Evolutionary conservation across 2,113 vertebrate genomes (phyloP).

Genomic region (Heloderma charlesbogerti): DNA sequence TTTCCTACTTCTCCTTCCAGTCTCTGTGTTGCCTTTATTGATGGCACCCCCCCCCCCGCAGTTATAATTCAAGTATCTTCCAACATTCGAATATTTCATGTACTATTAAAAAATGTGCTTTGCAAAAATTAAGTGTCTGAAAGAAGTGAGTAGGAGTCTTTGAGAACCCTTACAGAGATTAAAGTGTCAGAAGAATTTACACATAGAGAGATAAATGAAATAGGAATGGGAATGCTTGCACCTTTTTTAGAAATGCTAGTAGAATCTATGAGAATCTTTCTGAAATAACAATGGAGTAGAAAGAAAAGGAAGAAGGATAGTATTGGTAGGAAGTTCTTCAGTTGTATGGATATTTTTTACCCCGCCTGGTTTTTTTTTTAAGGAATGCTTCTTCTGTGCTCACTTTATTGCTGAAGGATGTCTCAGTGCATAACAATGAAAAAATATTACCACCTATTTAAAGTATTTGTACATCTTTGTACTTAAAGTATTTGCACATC

Average conservation of each 20-base stretch:
- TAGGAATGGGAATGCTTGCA: not conserved
- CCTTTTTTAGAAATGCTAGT: constrained; percentile 22
- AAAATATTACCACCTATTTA: not conserved
- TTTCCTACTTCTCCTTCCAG: not conserved
- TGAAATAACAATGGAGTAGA: not conserved
- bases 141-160: constrained; percentile 18
- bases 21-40: not conserved
- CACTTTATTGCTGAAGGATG: not conserved
- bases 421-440: not conserved
- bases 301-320: constrained; percentile 5
- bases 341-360: not conserved
- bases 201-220: fast-evolving
- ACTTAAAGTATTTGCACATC: not conserved
- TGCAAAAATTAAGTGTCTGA: constrained; percentile 12
- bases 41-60: not conserved
- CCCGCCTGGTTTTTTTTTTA: not conserved
- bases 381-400: not conserved
- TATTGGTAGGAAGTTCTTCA: not conserved
- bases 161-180: constrained; percentile 4
- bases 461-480: not conserved
- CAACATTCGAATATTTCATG: fast-evolving
- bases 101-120: not conserved
- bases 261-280: constrained; percentile 6
- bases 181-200: constrained; percentile 12
- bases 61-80: not conserved